A percentile compares a stretch with the other conserved stretches of the same genome.
These are phyloP conservation scores for Margarornis squamiger DNA, from an alignment of 2,797 vertebrate species.

Conservation along the genomic window DNA sequence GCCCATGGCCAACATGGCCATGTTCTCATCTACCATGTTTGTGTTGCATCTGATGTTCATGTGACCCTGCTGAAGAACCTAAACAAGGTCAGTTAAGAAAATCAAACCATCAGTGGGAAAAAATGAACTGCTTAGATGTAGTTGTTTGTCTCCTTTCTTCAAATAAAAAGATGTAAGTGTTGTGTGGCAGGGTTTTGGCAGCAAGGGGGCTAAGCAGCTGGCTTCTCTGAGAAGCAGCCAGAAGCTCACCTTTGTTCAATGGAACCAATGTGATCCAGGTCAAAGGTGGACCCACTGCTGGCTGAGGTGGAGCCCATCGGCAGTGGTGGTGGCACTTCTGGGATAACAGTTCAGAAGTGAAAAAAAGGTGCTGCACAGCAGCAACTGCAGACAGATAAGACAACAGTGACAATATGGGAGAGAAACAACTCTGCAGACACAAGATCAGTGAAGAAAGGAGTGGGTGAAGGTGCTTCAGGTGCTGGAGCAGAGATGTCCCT, in stretches of 20 bases:
- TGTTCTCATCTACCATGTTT: neutral
- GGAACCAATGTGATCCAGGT: accelerated
- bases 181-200: neutral
- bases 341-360: accelerated
- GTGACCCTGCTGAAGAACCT: neutral
- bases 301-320: neutral
- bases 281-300: neutral
- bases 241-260: neutral
- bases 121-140: neutral
- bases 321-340: neutral
- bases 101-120: neutral
- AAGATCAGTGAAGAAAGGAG: neutral
- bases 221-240: neutral
- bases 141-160: neutral
- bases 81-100: neutral
- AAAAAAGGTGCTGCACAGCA: neutral
- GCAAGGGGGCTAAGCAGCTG: neutral
- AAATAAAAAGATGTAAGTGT: neutral
- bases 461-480: neutral
- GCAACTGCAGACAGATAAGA: neutral
- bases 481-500: neutral
- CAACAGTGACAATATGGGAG: neutral
- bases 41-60: neutral
- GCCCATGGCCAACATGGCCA: neutral
- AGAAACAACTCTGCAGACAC: neutral